A percentile compares a stretch with the other conserved stretches of the same genome.
phyloP scores from a whole-genome alignment of 2,888 invertebrate genomes.

The Antitype chi region DNA sequence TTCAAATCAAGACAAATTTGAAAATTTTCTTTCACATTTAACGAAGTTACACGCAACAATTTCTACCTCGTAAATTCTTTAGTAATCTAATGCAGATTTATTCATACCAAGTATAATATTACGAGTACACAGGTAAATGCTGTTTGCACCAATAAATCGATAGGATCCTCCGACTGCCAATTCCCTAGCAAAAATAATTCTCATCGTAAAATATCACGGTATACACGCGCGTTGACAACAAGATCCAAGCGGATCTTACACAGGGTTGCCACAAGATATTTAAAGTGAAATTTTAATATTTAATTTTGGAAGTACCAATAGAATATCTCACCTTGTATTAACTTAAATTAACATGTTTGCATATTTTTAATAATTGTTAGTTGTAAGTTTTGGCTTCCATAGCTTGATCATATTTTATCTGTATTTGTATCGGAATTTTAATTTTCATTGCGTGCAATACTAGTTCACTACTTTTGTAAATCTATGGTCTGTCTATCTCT shows the following conservation, averaged over 20 bases:
- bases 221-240: slow-evolving; percentile 69
- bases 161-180: slow-evolving; percentile 59
- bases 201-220: slow-evolving; percentile 68
- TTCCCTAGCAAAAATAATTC: slow-evolving; percentile 69
- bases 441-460: too few species aligned
- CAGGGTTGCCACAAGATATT: slow-evolving; percentile 37
- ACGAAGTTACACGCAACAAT: background rate
- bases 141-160: slow-evolving; percentile 62
- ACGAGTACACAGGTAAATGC: slow-evolving; percentile 39
- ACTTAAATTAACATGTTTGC: too few species aligned
- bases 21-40: too few species aligned
- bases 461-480: too few species aligned
- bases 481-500: too few species aligned
- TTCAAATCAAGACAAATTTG: too few species aligned
- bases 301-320: background rate
- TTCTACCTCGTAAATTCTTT: background rate
- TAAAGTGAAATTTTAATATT: background rate
- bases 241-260: slow-evolving; percentile 55
- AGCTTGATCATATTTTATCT: too few species aligned
- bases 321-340: background rate
- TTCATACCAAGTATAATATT: slow-evolving; percentile 16
- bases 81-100: slow-evolving; percentile 32
- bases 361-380: too few species aligned
- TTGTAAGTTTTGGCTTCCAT: too few species aligned
- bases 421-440: too few species aligned